Conservation (phyloP, 2,113 vertebrate species). For the Cavia porcellus region DNA sequence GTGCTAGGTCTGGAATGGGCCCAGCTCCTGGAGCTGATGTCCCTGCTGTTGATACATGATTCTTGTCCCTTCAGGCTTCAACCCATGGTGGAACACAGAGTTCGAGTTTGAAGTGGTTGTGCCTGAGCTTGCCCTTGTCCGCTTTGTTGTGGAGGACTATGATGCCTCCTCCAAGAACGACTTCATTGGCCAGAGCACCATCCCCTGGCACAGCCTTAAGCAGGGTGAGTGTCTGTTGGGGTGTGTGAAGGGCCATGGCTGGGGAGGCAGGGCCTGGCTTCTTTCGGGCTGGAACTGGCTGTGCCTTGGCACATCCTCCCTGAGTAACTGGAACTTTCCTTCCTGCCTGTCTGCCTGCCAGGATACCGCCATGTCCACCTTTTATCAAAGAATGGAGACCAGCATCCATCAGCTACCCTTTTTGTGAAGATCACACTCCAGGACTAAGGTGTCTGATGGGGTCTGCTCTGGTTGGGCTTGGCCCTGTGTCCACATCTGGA, state of each 20-base stretch:
- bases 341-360: conserved; percentile 74
- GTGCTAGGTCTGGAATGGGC: not conserved
- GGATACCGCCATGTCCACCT: conserved; percentile 97
- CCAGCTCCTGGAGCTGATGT: fast-evolving
- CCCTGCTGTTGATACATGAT: fast-evolving
- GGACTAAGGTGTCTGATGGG: conserved; percentile 75
- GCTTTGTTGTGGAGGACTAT: conserved; percentile 95
- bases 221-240: conserved; percentile 87
- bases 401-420: conserved; percentile 92
- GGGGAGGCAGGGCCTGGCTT: not conserved
- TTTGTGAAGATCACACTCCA: conserved; percentile 92
- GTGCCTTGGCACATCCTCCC: not conserved
- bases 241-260: fast-evolving
- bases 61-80: conserved; percentile 92
- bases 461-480: not conserved
- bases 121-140: conserved; percentile 93
- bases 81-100: conserved; percentile 92
- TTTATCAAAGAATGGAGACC: conserved; percentile 92
- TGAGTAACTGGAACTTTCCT: not conserved
- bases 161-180: conserved; percentile 93
- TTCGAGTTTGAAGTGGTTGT: conserved; percentile 92
- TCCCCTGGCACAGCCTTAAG: conserved; percentile 93
- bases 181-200: conserved; percentile 93
- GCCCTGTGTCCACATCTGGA: not conserved
- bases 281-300: not conserved